Conservation (phyloP, 2,888 invertebrate species). For the Eueremaeus valkanovi region DNA sequence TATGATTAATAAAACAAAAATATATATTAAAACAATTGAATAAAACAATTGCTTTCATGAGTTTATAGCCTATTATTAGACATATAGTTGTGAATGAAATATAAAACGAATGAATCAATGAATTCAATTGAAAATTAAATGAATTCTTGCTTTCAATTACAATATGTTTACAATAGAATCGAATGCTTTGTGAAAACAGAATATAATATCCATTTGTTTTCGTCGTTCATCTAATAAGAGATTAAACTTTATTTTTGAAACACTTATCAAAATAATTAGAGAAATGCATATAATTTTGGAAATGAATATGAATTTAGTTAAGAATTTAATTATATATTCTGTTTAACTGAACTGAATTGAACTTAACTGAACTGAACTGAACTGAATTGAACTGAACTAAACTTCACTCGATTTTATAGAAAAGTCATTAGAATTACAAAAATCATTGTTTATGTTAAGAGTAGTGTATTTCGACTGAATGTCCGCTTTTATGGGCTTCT, state of each 20-base stretch:
- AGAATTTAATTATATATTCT: no score
- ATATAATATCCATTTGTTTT: background rate
- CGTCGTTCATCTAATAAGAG: background rate
- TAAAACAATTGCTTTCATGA: background rate
- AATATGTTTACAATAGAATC: no score
- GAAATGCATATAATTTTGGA: background rate
- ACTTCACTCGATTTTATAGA: constrained; percentile 19
- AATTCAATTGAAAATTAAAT: no score
- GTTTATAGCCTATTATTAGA: no score
- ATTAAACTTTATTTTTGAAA: background rate
- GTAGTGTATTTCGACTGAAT: background rate
- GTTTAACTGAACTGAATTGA: no score
- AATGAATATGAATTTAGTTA: background rate
- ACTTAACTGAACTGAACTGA: no score
- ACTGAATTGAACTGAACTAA: background rate
- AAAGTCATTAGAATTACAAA: background rate
- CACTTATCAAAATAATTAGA: background rate
- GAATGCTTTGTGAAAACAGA: background rate
- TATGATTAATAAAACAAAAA: no score
- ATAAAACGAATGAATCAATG: no score
- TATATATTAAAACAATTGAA: background rate
- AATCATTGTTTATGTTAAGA: background rate
- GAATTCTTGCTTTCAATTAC: background rate
- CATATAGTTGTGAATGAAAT: background rate
- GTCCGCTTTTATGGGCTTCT: constrained; percentile 1